A percentile compares a stretch with the other conserved stretches of the same genome.
Conservation (phyloP, 2,888 invertebrate genomes). For the Chrysomela aeneicollis region DNA sequence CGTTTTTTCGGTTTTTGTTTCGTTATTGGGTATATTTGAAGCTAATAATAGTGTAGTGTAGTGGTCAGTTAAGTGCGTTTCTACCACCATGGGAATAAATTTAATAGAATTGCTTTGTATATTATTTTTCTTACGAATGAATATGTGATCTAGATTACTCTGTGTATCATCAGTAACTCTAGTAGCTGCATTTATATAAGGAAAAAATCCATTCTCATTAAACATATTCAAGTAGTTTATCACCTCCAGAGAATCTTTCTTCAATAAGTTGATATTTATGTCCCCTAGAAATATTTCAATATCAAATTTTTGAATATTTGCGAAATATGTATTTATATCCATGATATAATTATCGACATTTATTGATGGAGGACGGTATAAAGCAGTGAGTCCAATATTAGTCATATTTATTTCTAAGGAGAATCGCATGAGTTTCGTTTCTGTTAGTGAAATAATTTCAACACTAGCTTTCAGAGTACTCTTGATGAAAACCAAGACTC, state of each 20-base stretch:
- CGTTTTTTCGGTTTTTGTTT: neutral
- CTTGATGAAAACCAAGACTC: slow-evolving; percentile 8
- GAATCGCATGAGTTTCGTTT: slow-evolving; percentile 4
- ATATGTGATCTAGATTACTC: slow-evolving; percentile 3
- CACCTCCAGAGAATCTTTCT: neutral
- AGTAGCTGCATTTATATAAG: slow-evolving; percentile 1
- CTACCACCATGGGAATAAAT: neutral
- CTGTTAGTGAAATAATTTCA: neutral
- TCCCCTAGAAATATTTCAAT: slow-evolving; percentile 12
- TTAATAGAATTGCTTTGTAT: neutral
- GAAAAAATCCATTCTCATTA: slow-evolving; percentile 3
- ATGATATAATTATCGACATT: neutral
- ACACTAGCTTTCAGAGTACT: neutral
- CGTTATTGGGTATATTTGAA: neutral
- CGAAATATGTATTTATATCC: slow-evolving; percentile 4
- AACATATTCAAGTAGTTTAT: neutral
- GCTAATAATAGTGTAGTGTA: neutral
- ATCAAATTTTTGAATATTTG: neutral
- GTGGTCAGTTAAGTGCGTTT: slow-evolving; percentile 1
- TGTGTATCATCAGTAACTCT: slow-evolving; percentile 1
- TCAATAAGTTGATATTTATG: slow-evolving; percentile 2
- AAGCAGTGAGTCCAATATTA: neutral
- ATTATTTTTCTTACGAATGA: neutral
- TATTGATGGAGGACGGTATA: neutral
- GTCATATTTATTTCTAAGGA: neutral